Conservation (phyloP, 30 jellyfish, hydroid and myxozoan genomes). For the Hydractinia symbiolongicarpus region DNA sequence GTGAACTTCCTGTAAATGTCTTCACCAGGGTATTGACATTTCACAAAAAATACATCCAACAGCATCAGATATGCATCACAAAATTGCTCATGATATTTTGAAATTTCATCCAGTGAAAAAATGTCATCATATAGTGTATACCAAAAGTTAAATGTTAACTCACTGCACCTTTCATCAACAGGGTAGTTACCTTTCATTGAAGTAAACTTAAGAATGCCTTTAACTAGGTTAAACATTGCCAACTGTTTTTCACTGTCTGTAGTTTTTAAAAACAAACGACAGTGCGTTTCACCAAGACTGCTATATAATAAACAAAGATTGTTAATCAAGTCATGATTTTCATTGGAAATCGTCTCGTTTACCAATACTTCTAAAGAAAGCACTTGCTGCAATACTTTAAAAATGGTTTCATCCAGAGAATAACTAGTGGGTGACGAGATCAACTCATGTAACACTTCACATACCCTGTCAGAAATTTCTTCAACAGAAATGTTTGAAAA, state of each 20-base stretch:
- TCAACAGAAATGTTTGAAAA: conserved; percentile 29
- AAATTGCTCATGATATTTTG: conserved; percentile 41
- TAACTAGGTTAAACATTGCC: conserved; percentile 39
- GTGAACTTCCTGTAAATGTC: conserved; percentile 25
- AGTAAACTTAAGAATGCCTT: conserved; percentile 47
- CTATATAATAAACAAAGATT: conserved; percentile 46
- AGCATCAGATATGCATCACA: conserved; percentile 53
- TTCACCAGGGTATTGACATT: conserved; percentile 62
- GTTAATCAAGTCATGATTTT: conserved; percentile 34
- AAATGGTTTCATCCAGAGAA: conserved; percentile 51
- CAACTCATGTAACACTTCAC: conserved; percentile 47
- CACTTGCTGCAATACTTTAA: conserved; percentile 37
- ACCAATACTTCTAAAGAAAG: conserved; percentile 39
- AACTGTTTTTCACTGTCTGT: conserved; percentile 45
- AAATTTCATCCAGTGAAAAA: conserved; percentile 32
- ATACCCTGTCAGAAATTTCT: conserved; percentile 24
- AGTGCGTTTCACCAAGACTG: conserved; percentile 67
- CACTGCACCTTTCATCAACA: conserved; percentile 75
- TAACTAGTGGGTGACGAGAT: conserved; percentile 66
- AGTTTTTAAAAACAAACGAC: conserved; percentile 46
- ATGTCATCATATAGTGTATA: conserved; percentile 72
- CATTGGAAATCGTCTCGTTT: conserved; percentile 29
- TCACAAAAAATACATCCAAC: conserved; percentile 42
- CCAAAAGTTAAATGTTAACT: conserved; percentile 79
- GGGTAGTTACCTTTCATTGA: conserved; percentile 61